Evolutionary conservation across 2,888 invertebrate species (phyloP), one percentile per base, ranked within the genome.

Genomic region (Pollenia angustigena): DNA sequence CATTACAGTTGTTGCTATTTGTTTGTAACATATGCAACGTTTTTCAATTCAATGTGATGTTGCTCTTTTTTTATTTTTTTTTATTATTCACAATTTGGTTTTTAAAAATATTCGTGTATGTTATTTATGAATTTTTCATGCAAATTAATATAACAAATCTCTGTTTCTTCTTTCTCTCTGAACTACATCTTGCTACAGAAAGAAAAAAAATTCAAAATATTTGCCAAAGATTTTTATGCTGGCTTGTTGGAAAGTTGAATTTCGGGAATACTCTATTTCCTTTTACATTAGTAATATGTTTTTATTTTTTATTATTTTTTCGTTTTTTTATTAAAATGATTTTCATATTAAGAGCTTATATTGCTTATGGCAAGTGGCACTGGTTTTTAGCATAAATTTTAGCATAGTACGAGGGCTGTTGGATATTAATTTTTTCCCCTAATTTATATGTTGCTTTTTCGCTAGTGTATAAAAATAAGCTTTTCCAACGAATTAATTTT

Each of bases 121-220:
- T 87, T 87, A 87, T 87, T 87, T 87, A 87, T 87, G 87, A 87
- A 81, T 81, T 87, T 87, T 87, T 87, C 81, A 87, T 87, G 87
- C 84, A 87, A 87, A 87, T 87, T 87, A 86, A 81, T 81, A 81
- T 81, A 60, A 81, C 54, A 78, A 87, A 83, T 81, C 71, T 83
- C 40, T 76, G 76, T 52, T 54, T 58, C 54, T 48, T 44, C 11
- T 56, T 60, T 14, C 44, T n/a, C 4, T 32, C 71, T 12, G 16
- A 32, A 8, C 14, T 46, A 44, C 46, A 72, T 74, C 8, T 75
- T 2, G 6, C 11, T 48, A 56, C 18, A 44, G 23, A 68, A 60
- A 54, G 56, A 56, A 64, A 62, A 48, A 62, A 54, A 71, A 32
- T 11, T 42, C 23, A 9, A 72, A 66, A 66, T 62, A 74, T 62